Evolutionary conservation across 2,888 invertebrate species (phyloP).

Genomic region (Eudemis profundana): DNA sequence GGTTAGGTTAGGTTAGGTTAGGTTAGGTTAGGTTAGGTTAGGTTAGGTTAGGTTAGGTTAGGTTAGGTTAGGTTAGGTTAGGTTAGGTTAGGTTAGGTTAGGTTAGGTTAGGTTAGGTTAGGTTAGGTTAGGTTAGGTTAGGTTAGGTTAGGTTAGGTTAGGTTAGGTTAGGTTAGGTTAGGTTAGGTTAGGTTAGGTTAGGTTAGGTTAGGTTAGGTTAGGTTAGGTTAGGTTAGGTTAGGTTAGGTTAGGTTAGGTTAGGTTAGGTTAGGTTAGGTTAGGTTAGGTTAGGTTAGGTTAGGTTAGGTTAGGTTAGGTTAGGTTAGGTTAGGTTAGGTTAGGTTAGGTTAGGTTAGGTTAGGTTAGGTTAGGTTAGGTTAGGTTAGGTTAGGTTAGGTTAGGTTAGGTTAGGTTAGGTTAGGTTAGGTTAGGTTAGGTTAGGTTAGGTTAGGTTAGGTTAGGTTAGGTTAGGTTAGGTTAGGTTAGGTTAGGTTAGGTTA

Average conservation of each 20-base stretch:
- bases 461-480: too few relatives aligned
- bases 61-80: conserved; percentile 29
- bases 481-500: too few relatives aligned
- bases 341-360: conserved; percentile 14
- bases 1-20: conserved; percentile 31
- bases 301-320: conserved; percentile 14
- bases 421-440: too few relatives aligned
- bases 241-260: conserved; percentile 14
- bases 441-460: too few relatives aligned
- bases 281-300: conserved; percentile 14
- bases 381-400: conserved; percentile 14
- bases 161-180: conserved; percentile 13
- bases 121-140: conserved; percentile 13
- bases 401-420: conserved; percentile 14
- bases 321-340: conserved; percentile 14
- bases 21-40: conserved; percentile 31
- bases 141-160: background rate
- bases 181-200: conserved; percentile 14
- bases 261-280: conserved; percentile 14
- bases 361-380: conserved; percentile 14
- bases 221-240: conserved; percentile 14
- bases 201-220: conserved; percentile 14
- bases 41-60: conserved; percentile 29
- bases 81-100: conserved; percentile 21
- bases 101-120: conserved; percentile 15